Evolutionary conservation across 2,113 vertebrate species (phyloP), one percentile per base, ranked within the genome.

Genomic region (Macaca nemestrina): DNA sequence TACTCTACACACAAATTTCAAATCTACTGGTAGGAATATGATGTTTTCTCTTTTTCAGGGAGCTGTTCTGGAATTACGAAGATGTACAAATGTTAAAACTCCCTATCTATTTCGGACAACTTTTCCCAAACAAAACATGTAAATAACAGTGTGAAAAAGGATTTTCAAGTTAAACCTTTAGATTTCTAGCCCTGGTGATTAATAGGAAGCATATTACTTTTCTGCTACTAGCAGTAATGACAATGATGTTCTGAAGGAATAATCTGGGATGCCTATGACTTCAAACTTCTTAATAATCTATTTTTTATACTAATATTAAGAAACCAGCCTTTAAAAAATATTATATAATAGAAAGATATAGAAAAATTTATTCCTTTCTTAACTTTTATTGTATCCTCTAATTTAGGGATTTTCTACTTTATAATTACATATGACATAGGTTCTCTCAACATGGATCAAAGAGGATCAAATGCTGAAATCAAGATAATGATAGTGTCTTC

Each of bases 21-120:
- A 70, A 86, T 45, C 52, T 87, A 64, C 25, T 40, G 81, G 38
- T 16, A 61, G 57, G 25, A 52, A 61, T 67, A 40, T 82, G 22
- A 23, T 55, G 52, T 4, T 64, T 55, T 61, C 67, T 59, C 38
- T 40, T 10, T n/a, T 43, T 23, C 22, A 30, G 30, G 38, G n/a
- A 67, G 59, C 14, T 86, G 32, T 91, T 91, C 88, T 30, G 10
- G 50, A 93, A 88, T 93, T 78, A 52, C 32, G 76, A 91, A 91
- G 57, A 72, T 18, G 50, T 30, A 57, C 9, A 80, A 72, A 84
- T 94, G 64, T 68, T 52, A 70, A 95, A 96, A 97, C 91, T 61
- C 84, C 30, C 75, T 27, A 79, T 79, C 40, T 91, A 20, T 87
- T 67, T 93, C 64, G 83, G 27, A 87, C 17, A 86, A 92, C 32